Conservation (phyloP, 2,113 vertebrate genomes). For the Xiphophorus maculatus region DNA sequence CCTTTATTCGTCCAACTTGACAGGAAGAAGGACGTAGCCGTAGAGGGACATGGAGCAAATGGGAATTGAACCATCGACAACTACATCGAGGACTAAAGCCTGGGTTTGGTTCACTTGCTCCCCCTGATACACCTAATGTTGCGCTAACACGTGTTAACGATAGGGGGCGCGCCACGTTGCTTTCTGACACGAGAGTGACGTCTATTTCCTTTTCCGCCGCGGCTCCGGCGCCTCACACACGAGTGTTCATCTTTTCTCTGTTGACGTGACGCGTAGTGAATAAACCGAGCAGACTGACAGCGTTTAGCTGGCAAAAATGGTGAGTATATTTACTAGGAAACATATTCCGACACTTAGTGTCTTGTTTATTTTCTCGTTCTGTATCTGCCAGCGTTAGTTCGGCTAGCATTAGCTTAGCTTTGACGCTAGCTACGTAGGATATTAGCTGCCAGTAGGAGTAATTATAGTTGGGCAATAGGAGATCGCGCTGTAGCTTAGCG, state of each 20-base stretch:
- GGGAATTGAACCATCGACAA: too few species aligned
- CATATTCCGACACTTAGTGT: fast-evolving
- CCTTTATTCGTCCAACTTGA: too few species aligned
- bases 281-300: not conserved
- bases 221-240: conserved; percentile 48
- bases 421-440: not conserved
- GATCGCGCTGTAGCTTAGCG: not conserved
- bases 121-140: too few species aligned
- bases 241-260: conserved; percentile 51
- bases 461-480: not conserved
- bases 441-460: not conserved
- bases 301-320: conserved; percentile 44
- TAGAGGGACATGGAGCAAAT: too few species aligned
- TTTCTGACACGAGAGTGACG: not conserved
- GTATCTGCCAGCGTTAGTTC: not conserved
- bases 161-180: not conserved
- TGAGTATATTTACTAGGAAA: not conserved
- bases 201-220: conserved; percentile 40
- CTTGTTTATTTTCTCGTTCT: not conserved
- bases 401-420: conserved; percentile 55
- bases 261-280: not conserved
- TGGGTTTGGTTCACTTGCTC: too few species aligned
- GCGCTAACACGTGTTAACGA: not conserved
- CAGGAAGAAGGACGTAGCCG: too few species aligned
- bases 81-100: too few species aligned